These are phyloP conservation scores for Eurypyga helias DNA, from an alignment of 2,113 vertebrate species.

Conservation along the genomic window DNA sequence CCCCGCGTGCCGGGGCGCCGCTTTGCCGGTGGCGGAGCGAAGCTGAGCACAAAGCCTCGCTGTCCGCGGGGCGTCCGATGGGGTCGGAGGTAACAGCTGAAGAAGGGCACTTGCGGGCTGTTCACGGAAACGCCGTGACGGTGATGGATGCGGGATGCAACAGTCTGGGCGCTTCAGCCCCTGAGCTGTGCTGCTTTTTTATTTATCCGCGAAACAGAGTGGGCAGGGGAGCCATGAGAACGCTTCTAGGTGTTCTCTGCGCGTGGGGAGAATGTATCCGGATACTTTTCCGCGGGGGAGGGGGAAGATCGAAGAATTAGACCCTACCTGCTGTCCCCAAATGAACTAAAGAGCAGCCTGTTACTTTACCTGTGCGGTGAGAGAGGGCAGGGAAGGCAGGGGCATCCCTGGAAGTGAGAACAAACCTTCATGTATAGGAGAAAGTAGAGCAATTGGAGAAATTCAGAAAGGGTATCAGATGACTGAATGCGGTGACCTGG, in stretches of 20 bases:
- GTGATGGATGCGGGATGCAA: neutral
- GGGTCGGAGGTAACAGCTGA: fast-evolving
- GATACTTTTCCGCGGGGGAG: neutral
- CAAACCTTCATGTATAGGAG: neutral
- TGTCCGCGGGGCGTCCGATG: neutral
- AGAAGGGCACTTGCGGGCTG: neutral
- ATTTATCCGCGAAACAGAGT: too few species aligned
- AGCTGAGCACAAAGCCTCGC: neutral
- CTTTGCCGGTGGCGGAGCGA: fast-evolving
- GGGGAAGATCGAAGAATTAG: too few species aligned
- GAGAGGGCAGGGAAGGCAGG: neutral
- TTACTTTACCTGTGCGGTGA: neutral
- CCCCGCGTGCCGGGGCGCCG: neutral
- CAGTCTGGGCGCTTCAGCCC: neutral
- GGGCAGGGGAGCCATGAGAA: neutral
- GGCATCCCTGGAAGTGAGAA: neutral
- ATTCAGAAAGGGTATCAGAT: neutral
- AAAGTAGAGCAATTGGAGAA: neutral
- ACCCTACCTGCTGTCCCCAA: neutral
- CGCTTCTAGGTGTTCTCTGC: fast-evolving
- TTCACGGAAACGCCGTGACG: neutral
- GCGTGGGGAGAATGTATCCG: neutral
- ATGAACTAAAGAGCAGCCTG: neutral
- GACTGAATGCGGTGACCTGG: neutral
- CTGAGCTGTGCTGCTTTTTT: neutral